Conservation (phyloP, 2,888 invertebrate species). For the Tiphia femorata region DNA sequence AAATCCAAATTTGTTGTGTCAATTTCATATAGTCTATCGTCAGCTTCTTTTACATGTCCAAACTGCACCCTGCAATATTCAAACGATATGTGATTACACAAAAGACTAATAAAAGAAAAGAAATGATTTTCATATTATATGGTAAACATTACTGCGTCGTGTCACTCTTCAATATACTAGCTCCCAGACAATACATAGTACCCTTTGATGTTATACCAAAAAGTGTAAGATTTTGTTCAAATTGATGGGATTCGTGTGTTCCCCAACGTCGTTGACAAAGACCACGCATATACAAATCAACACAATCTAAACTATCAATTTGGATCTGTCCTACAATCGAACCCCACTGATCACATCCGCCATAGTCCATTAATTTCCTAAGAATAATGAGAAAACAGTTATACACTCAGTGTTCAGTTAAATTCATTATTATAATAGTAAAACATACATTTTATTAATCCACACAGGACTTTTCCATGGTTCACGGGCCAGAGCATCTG, state of each 20-base stretch:
- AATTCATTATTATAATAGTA: neutral
- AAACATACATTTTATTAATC: slow-evolving; percentile 71
- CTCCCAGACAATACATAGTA: slow-evolving; percentile 72
- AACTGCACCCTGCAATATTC: slow-evolving; percentile 71
- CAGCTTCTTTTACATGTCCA: slow-evolving; percentile 71
- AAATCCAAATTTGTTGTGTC: slow-evolving; percentile 68
- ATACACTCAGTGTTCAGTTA: neutral
- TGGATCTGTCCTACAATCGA: slow-evolving; percentile 73
- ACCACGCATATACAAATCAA: slow-evolving; percentile 71
- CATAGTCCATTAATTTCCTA: slow-evolving; percentile 65
- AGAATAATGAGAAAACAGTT: too few relatives aligned
- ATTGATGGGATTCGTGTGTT: slow-evolving; percentile 50
- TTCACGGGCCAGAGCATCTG: slow-evolving; percentile 73
- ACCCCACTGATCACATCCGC: slow-evolving; percentile 77
- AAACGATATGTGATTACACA: neutral
- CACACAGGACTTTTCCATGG: slow-evolving; percentile 74
- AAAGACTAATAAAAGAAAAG: neutral
- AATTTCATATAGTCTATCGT: slow-evolving; percentile 67
- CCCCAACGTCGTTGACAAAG: slow-evolving; percentile 70
- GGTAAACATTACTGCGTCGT: slow-evolving; percentile 72
- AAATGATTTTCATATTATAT: too few relatives aligned
- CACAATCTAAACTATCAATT: slow-evolving; percentile 65
- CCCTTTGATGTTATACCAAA: slow-evolving; percentile 72
- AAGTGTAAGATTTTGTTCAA: slow-evolving; percentile 63
- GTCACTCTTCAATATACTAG: slow-evolving; percentile 70